These are phyloP conservation scores for Stenodema calcarata DNA, from an alignment of 2,888 invertebrate genomes.

Conservation along the genomic window DNA sequence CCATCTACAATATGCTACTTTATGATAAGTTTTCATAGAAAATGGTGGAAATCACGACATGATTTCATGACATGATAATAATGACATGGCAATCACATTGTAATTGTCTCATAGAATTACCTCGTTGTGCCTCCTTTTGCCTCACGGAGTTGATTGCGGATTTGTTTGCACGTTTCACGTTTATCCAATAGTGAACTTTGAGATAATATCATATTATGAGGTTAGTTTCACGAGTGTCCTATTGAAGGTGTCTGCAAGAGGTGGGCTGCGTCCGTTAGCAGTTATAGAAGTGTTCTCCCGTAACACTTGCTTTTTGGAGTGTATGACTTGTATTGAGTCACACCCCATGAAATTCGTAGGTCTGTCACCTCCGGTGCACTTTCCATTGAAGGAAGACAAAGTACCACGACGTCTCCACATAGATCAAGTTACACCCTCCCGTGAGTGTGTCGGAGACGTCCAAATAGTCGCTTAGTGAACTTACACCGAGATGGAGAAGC, in stretches of 20 bases:
- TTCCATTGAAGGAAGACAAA: not conserved
- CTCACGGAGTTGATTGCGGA: too few species aligned
- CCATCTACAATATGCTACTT: too few species aligned
- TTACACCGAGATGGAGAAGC: not conserved
- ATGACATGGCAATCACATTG: too few species aligned
- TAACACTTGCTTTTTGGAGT: not conserved
- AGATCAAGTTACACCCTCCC: conserved; percentile 27
- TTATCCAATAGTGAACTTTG: too few species aligned
- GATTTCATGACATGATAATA: too few species aligned
- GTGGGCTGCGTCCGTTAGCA: conserved; percentile 3
- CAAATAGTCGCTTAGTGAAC: not conserved
- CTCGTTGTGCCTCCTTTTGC: too few species aligned
- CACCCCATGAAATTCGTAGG: conserved; percentile 25
- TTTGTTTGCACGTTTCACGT: too few species aligned
- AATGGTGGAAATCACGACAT: too few species aligned
- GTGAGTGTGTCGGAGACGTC: not conserved
- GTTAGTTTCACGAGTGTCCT: too few species aligned
- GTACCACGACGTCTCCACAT: conserved; percentile 2
- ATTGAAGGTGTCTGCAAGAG: not conserved
- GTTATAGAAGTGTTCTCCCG: not conserved
- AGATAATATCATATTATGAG: too few species aligned
- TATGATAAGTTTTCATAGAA: too few species aligned
- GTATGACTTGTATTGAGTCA: not conserved
- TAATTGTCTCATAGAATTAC: too few species aligned
- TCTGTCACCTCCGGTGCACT: conserved; percentile 20